These are phyloP conservation scores for Onychomys torridus DNA, from an alignment of 2,797 vertebrate genomes.

Conservation along the genomic window DNA sequence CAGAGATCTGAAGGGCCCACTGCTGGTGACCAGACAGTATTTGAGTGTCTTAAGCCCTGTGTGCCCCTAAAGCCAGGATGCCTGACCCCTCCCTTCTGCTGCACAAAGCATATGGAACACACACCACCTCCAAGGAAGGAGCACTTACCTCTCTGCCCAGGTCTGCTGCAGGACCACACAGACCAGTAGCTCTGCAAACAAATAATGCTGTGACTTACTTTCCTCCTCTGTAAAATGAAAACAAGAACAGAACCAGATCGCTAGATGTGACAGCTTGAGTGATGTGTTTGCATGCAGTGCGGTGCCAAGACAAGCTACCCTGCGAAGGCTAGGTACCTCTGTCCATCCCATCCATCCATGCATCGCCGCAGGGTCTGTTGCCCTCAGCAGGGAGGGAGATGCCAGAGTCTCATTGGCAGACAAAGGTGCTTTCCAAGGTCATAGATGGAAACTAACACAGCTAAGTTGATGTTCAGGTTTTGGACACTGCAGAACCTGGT, in stretches of 20 bases:
- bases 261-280: fast-evolving
- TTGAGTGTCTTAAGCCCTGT: background rate
- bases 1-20: fast-evolving
- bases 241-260: fast-evolving
- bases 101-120: background rate
- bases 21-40: background rate
- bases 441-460: background rate
- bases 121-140: too few species aligned
- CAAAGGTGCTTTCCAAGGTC: background rate
- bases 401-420: fast-evolving
- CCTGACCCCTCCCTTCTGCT: background rate
- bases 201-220: fast-evolving
- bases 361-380: fast-evolving
- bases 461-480: background rate
- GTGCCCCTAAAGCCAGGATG: fast-evolving
- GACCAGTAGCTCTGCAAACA: fast-evolving
- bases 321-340: fast-evolving
- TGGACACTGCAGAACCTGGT: background rate
- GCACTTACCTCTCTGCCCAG: background rate
- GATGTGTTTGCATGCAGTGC: fast-evolving
- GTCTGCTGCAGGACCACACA: background rate
- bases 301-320: fast-evolving
- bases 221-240: background rate
- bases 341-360: background rate
- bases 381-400: fast-evolving